Evolutionary conservation across 2,113 vertebrate genomes (phyloP), one percentile per base, ranked within the genome.

Genomic region (Carassius carassius): DNA sequence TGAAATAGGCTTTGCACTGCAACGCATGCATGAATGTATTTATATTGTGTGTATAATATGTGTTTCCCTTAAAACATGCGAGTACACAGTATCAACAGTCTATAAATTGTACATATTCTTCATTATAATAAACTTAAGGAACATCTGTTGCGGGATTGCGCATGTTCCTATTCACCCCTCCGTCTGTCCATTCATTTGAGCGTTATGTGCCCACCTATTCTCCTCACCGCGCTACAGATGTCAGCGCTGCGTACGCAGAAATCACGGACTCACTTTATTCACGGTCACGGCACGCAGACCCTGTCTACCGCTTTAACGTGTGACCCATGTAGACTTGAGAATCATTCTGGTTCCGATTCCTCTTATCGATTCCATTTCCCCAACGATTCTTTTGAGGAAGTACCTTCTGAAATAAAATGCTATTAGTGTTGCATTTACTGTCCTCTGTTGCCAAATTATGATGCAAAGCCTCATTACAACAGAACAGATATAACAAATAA

Each of bases 171-270:
- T 82, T 54, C 23, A 72, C 41, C 37, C 37, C 37, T 37, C 41
- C 8, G 32, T 72, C 67, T 72, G 29, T 72, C 32, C 81, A 82
- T 82, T 82, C 67, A 82, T 82, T 65, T 72, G 47, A 74, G 62
- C 75, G 25, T 58, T 65, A 5, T 82, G 63, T 84, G 86, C 84
- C 84, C 82, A 93, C 89, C 86, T 90, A 88, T 82, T 58, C 83
- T 60, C 8, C 17, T 63, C 70, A 75, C n/a, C 37, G 25, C 76
- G 92, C 92, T 93, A 92, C 94, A 94, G 93, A 94, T 94, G 92
- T 94, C 92, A 90, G 87, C 85, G 11, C 13, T 54, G 51, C 65
- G 65, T 65, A 29, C 65, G 44, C 47, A n/a, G 25, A 70, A 19
- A 70, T 65, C 37, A 60, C 49, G 58, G 44, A 14, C 77, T 72